Base-by-base conservation (phyloP, 2,113 vertebrate species). In the Pycnonotus jocosus region DNA sequence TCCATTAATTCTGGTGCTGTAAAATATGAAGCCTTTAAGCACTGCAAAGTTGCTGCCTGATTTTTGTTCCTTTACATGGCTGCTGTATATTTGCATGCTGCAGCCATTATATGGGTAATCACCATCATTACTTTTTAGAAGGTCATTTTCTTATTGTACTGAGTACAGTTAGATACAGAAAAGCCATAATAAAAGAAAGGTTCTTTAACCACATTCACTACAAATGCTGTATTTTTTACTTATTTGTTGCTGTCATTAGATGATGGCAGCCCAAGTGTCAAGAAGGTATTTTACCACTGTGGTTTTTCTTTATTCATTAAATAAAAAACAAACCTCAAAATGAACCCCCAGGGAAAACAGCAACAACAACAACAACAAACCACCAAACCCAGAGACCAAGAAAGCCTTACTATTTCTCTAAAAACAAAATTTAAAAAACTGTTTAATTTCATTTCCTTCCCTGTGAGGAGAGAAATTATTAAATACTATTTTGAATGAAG, bases 1-100 rank as follows among this genome's bases (percentile, higher is more conserved):
- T 98, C 98, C 98, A 98, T 99, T 98, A 98, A 98, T 98, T 96
- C 97, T 96, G 94, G 93, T 97, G 96, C 97, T 98, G 98, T 98
- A 98, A 98, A 99, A 98, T 98, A 97, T 97, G 97, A 98, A 98
- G 97, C 97, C 98, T 97, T 96, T 97, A 95, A 98, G 98, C 97
- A 92, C 40, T 97, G 82, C 91, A 64, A 97, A 97, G 96, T 97
- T 97, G 87, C 95, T 98, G 87, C 97, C 97, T 98, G 93, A 54
- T 92, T 83, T 96, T 92, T 94, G 69, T 91, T 91, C 81, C 22
- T 90, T 95, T 88, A 35, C 95, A 50, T 47, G 69, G 38, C 83
- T 96, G 79, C 64, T 92, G 6, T 96, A 69, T 93, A 90, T 91
- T 96, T 96, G 73, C 87, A 90, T 97, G 48, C 79, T 81, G 27